phyloP scores from a whole-genome alignment of 2,113 vertebrate species.

The Trichechus manatus region DNA sequence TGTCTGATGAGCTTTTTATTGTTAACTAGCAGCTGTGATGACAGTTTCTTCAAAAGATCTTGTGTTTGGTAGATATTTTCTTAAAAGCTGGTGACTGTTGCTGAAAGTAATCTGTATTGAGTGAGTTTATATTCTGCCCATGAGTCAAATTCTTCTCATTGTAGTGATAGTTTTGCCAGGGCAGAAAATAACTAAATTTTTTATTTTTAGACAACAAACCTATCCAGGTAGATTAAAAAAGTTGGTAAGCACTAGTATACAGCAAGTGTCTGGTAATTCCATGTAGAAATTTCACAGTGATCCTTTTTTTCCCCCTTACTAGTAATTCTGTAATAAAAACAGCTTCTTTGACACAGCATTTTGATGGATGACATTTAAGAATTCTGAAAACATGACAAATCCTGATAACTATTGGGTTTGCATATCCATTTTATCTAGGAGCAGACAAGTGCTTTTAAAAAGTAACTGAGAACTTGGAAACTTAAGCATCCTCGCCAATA shows the following conservation, averaged over 20 bases:
- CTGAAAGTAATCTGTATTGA: slow-evolving; percentile 61
- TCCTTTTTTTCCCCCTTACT: background rate
- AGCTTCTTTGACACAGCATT: background rate
- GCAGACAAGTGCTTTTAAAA: slow-evolving; percentile 23
- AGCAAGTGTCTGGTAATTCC: background rate
- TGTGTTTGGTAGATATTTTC: slow-evolving; percentile 66
- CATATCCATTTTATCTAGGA: background rate
- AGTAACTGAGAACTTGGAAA: slow-evolving; percentile 34
- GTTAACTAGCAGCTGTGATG: slow-evolving; percentile 57
- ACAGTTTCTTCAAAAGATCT: slow-evolving; percentile 49
- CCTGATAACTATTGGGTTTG: background rate
- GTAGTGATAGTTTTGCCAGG: background rate
- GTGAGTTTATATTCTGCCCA: slow-evolving; percentile 59
- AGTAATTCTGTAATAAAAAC: slow-evolving; percentile 48
- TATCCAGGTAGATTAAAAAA: slow-evolving; percentile 24
- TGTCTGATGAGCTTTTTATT: slow-evolving; percentile 60
- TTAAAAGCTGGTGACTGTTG: slow-evolving; percentile 56
- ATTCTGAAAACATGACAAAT: slow-evolving; percentile 53
- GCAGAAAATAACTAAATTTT: background rate
- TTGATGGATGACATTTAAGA: slow-evolving; percentile 50
- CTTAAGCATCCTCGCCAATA: background rate
- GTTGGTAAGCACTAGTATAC: background rate
- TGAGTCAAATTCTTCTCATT: slow-evolving; percentile 54
- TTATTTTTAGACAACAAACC: background rate
- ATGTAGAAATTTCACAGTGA: slow-evolving; percentile 32